phyloP scores from a whole-genome alignment of 2,888 invertebrate species.

The Steromphala cineraria region DNA sequence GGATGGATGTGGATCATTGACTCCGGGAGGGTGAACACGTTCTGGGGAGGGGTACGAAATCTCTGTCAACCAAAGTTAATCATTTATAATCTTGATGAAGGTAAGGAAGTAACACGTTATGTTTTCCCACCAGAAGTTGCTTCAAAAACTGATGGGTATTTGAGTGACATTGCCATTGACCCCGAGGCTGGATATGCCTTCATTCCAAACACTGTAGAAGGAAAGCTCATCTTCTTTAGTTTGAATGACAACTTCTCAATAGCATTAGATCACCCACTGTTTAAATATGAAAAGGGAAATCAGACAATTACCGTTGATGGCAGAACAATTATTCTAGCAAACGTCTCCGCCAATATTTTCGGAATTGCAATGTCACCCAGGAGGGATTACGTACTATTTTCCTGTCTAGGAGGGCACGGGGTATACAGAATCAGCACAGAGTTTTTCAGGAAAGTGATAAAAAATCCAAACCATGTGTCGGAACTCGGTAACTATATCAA shows the following conservation, averaged over 20 bases:
- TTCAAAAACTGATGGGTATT: constrained; percentile 45
- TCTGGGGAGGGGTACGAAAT: constrained; percentile 27
- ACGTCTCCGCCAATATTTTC: constrained; percentile 46
- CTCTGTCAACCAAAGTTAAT: constrained; percentile 61
- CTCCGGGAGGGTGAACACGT: constrained; percentile 42
- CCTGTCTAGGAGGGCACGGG: constrained; percentile 49
- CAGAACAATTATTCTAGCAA: constrained; percentile 16
- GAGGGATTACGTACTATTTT: constrained; percentile 58
- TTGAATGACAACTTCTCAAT: constrained; percentile 42
- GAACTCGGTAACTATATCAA: constrained; percentile 25
- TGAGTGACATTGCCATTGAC: constrained; percentile 60
- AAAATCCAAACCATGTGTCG: background rate
- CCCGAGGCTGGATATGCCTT: constrained; percentile 55
- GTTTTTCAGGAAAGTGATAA: background rate
- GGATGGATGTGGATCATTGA: constrained; percentile 65
- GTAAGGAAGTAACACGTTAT: constrained; percentile 43
- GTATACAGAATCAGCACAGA: constrained; percentile 39
- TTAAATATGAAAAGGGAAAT: constrained; percentile 40
- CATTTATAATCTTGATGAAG: constrained; percentile 52
- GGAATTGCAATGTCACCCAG: constrained; percentile 64
- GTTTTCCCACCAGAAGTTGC: constrained; percentile 54
- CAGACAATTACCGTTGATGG: constrained; percentile 35
- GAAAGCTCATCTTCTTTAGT: constrained; percentile 56
- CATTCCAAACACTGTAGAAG: constrained; percentile 55
- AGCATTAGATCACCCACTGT: constrained; percentile 48